Evolutionary conservation across 1,140 invertebrate genomes (phyloP).

Genomic region (Arion vulgaris): DNA sequence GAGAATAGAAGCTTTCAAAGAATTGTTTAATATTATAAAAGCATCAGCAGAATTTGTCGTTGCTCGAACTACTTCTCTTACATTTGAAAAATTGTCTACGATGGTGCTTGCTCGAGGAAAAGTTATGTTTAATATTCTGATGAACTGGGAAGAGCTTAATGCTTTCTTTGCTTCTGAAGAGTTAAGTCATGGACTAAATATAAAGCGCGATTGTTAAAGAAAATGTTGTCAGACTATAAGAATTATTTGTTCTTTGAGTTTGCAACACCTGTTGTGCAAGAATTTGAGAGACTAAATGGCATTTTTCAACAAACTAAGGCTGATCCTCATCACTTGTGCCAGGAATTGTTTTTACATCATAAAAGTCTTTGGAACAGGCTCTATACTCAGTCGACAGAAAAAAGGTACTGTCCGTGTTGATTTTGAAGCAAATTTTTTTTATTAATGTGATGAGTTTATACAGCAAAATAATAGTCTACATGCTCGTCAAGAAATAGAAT

Average conservation of each 20-base stretch:
- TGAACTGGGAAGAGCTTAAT: slow-evolving; percentile 4
- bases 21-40: neutral
- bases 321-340: neutral
- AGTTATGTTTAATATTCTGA: neutral
- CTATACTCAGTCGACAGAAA: too few species aligned
- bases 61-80: neutral
- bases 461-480: too few species aligned
- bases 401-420: too few species aligned
- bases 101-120: neutral
- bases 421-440: too few species aligned
- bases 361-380: neutral
- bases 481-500: too few species aligned
- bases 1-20: neutral
- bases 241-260: neutral
- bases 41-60: neutral
- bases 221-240: neutral
- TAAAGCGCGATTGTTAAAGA: neutral
- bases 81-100: neutral
- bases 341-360: neutral
- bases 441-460: too few species aligned
- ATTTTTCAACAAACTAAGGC: neutral
- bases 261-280: neutral
- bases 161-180: slow-evolving; percentile 18
- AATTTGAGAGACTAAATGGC: neutral
- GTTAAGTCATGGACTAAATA: neutral